These are phyloP conservation scores for Petrophora chlorosata DNA, from an alignment of 2,888 invertebrate genomes.

Conservation along the genomic window DNA sequence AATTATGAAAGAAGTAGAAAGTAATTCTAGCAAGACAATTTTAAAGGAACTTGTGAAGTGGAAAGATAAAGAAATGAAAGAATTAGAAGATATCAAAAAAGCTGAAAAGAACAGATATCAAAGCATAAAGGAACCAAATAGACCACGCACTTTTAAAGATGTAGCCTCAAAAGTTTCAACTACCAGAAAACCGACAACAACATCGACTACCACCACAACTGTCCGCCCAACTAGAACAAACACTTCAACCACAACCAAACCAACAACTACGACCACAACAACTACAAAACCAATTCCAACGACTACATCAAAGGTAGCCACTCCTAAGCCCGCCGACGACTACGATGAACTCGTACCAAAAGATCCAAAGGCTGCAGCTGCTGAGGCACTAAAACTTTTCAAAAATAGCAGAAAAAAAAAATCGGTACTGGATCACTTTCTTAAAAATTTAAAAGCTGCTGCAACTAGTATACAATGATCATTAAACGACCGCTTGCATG, in stretches of 20 bases:
- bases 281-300: slow-evolving; percentile 7
- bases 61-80: slow-evolving; percentile 40
- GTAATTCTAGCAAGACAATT: slow-evolving; percentile 37
- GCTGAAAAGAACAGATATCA: background rate
- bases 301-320: background rate
- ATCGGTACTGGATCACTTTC: slow-evolving; percentile 10
- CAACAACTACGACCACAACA: background rate
- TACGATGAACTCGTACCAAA: background rate
- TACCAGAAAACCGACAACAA: background rate
- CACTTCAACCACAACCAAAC: background rate
- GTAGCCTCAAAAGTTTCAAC: slow-evolving; percentile 20
- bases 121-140: slow-evolving; percentile 4
- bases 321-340: background rate
- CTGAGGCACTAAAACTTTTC: slow-evolving; percentile 15
- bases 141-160: slow-evolving; percentile 34
- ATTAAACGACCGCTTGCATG: background rate
- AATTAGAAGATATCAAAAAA: slow-evolving; percentile 27
- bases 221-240: background rate
- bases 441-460: background rate
- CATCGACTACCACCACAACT: background rate
- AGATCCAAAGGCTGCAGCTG: slow-evolving; percentile 8
- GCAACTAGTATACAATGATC: background rate
- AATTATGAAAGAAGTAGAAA: slow-evolving; percentile 46
- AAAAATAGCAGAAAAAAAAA: slow-evolving; percentile 13
- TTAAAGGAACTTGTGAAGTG: slow-evolving; percentile 41